Evolutionary conservation across 1,140 invertebrate genomes (phyloP).

Genomic region (Melanaphis sacchari): DNA sequence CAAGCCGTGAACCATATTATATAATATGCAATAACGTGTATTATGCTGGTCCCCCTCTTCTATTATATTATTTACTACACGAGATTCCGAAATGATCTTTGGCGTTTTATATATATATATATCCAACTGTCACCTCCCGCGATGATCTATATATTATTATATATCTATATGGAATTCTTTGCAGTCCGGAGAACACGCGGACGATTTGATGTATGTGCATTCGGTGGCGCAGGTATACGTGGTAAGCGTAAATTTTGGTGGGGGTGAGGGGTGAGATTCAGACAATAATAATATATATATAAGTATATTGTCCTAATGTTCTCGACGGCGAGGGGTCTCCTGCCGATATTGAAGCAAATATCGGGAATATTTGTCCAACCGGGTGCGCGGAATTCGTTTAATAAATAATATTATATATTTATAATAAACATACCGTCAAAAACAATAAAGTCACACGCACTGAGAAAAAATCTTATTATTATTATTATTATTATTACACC

Average conservation of each 20-base stretch:
- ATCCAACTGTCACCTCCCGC: neutral
- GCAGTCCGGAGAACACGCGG: constrained; percentile 4
- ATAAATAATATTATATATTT: constrained; percentile 43
- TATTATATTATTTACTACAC: constrained; percentile 3
- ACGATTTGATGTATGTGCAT: constrained; percentile 8
- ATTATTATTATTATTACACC: neutral
- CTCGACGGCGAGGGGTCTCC: constrained; percentile 23
- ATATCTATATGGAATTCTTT: constrained; percentile 16
- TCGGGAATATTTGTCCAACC: constrained; percentile 49
- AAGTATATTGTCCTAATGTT: constrained; percentile 32
- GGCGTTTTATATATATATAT: neutral
- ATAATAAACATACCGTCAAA: neutral
- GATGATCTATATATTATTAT: neutral
- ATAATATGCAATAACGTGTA: neutral
- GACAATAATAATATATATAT: constrained; percentile 51
- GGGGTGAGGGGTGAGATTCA: neutral
- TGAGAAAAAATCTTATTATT: neutral
- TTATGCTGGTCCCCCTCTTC: neutral
- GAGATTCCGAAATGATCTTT: neutral
- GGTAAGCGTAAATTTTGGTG: neutral
- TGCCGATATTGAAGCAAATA: constrained; percentile 47
- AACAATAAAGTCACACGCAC: constrained; percentile 15
- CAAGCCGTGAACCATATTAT: neutral
- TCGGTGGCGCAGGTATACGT: neutral
- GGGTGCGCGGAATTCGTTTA: constrained; percentile 48